A percentile compares a stretch with the other conserved stretches of the same genome.
phyloP scores from a whole-genome alignment of 2,797 vertebrate species.

The Coilia nasus region DNA sequence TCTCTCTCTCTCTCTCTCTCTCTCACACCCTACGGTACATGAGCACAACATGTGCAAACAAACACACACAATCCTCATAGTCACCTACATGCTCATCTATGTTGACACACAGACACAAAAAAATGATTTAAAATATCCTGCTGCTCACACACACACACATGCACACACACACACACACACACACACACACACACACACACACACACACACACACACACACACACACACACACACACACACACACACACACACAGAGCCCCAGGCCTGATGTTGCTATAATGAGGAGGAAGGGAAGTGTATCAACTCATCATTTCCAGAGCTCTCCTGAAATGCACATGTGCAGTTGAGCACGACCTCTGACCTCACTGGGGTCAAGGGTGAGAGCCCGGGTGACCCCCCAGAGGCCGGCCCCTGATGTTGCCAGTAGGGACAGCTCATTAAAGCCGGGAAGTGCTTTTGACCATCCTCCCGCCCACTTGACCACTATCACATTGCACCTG shows the following conservation, averaged over 20 bases:
- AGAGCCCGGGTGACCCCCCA: slow-evolving; percentile 46
- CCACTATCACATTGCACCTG: slow-evolving; percentile 4
- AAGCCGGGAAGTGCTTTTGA: slow-evolving; percentile 29
- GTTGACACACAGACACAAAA: background rate
- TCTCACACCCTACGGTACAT: slow-evolving; percentile 27
- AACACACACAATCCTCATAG: slow-evolving; percentile 8
- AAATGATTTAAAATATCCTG: background rate
- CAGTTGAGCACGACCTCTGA: slow-evolving; percentile 72
- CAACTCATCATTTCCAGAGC: slow-evolving; percentile 50
- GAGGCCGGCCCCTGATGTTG: slow-evolving; percentile 24
- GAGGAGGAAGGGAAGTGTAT: slow-evolving; percentile 75
- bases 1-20: no score
- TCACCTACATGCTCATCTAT: no score
- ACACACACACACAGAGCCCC: slow-evolving; percentile 26
- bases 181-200: slow-evolving; percentile 20
- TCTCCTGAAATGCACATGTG: slow-evolving; percentile 70
- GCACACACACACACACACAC: slow-evolving; percentile 3
- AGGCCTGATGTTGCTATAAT: slow-evolving; percentile 59
- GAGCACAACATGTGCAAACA: background rate
- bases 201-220: background rate
- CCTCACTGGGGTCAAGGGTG: slow-evolving; percentile 63
- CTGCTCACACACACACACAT: background rate
- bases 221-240: background rate
- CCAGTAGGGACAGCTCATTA: slow-evolving; percentile 40
- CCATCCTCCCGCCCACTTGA: background rate